phyloP scores from a whole-genome alignment of 2,888 invertebrate genomes.

The Leptopterna dolabrata region DNA sequence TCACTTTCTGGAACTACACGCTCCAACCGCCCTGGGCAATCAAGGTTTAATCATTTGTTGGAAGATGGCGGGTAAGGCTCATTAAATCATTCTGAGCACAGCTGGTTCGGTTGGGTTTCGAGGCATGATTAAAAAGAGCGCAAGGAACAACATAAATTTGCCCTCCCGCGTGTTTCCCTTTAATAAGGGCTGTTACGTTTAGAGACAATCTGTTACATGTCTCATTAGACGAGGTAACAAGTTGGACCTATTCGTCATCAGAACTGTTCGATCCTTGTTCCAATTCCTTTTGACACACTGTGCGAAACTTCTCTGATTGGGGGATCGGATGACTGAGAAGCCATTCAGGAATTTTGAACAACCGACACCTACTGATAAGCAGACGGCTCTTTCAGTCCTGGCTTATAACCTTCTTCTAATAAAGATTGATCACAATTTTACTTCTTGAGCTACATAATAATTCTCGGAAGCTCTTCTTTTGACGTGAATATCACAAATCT shows the following conservation, averaged over 20 bases:
- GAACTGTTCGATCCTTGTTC: background rate
- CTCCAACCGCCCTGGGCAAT: background rate
- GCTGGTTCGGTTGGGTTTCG: background rate
- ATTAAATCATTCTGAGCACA: conserved; percentile 17
- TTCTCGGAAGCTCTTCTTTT: too few relatives aligned
- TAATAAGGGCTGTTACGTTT: background rate
- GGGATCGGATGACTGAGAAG: too few relatives aligned
- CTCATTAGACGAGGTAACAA: background rate
- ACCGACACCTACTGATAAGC: too few relatives aligned
- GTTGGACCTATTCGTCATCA: background rate
- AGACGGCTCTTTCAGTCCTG: too few relatives aligned
- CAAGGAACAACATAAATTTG: background rate
- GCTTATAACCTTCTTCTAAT: too few relatives aligned
- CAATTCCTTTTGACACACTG: background rate
- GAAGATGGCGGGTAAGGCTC: conserved; percentile 5
- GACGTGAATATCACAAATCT: too few relatives aligned
- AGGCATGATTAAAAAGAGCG: background rate
- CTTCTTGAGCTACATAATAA: too few relatives aligned
- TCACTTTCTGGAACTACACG: conserved; percentile 4
- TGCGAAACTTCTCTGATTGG: too few relatives aligned
- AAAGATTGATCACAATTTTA: too few relatives aligned
- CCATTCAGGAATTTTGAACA: too few relatives aligned
- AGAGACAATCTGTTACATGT: background rate
- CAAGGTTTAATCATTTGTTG: conserved; percentile 23
- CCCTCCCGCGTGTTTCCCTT: background rate